Conservation (phyloP, 1,140 invertebrate species). For the Anoplolepis gracilipes region DNA sequence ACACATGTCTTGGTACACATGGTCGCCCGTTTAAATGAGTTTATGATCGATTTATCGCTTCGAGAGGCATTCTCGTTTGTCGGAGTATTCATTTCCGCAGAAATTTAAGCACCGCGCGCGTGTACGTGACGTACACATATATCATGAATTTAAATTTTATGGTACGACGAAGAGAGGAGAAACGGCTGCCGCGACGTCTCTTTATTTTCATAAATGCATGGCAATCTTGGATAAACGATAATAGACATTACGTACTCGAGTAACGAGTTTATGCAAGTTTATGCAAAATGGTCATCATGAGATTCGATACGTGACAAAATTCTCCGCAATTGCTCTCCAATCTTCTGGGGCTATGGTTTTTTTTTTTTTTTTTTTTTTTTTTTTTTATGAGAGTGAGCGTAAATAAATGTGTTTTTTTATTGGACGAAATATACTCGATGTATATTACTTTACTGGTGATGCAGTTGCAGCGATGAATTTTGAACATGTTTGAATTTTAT, state of each 20-base stretch:
- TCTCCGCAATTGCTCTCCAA: slow-evolving; percentile 18
- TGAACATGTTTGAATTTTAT: background rate
- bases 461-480: background rate
- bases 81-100: slow-evolving; percentile 14
- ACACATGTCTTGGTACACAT: slow-evolving; percentile 32
- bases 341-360: no score
- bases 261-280: slow-evolving; percentile 34
- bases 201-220: slow-evolving; percentile 35
- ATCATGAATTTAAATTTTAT: slow-evolving; percentile 9
- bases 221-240: slow-evolving; percentile 28
- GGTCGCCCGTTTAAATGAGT: slow-evolving; percentile 44
- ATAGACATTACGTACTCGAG: background rate
- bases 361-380: background rate
- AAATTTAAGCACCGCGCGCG: background rate
- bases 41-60: slow-evolving; percentile 51
- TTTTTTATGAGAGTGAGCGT: background rate
- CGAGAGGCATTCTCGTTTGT: slow-evolving; percentile 6
- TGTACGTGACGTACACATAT: background rate
- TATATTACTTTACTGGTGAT: background rate
- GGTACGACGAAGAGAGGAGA: background rate
- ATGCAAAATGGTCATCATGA: slow-evolving; percentile 12
- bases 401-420: slow-evolving; percentile 17
- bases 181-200: background rate
- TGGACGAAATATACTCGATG: background rate
- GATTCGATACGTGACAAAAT: background rate